These are phyloP conservation scores for Taurulus bubalis DNA, from an alignment of 2,113 vertebrate species.

Conservation along the genomic window DNA sequence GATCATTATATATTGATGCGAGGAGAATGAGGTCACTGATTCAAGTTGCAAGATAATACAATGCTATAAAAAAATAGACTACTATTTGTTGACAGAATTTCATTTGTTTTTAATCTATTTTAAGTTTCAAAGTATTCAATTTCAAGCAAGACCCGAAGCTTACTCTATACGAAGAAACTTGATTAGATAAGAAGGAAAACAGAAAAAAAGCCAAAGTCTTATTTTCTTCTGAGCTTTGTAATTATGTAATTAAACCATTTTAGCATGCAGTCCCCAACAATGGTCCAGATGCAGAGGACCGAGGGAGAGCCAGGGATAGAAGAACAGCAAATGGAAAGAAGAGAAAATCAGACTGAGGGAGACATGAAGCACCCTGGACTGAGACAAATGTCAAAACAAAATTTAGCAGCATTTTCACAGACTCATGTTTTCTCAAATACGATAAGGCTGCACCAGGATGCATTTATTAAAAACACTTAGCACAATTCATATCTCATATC, in stretches of 20 bases:
- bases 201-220: slow-evolving; percentile 23
- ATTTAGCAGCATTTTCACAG: too few species aligned
- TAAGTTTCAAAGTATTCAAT: neutral
- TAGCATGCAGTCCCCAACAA: slow-evolving; percentile 31
- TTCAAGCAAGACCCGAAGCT: neutral
- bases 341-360: slow-evolving; percentile 41
- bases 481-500: slow-evolving; percentile 14
- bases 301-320: slow-evolving; percentile 10
- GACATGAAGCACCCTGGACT: slow-evolving; percentile 21
- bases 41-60: neutral
- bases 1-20: slow-evolving; percentile 28
- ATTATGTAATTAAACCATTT: slow-evolving; percentile 50
- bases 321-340: slow-evolving; percentile 44
- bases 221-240: slow-evolving; percentile 24
- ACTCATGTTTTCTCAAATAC: slow-evolving; percentile 23
- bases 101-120: neutral
- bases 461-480: slow-evolving; percentile 21
- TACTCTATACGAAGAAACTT: neutral
- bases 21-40: slow-evolving; percentile 36
- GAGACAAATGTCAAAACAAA: slow-evolving; percentile 33
- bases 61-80: neutral
- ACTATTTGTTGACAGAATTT: neutral
- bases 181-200: slow-evolving; percentile 28
- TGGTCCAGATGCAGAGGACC: slow-evolving; percentile 45
- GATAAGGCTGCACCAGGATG: slow-evolving; percentile 7